Base-by-base conservation (phyloP, 2,888 invertebrate genomes). In the Geotrupes spiniger region DNA sequence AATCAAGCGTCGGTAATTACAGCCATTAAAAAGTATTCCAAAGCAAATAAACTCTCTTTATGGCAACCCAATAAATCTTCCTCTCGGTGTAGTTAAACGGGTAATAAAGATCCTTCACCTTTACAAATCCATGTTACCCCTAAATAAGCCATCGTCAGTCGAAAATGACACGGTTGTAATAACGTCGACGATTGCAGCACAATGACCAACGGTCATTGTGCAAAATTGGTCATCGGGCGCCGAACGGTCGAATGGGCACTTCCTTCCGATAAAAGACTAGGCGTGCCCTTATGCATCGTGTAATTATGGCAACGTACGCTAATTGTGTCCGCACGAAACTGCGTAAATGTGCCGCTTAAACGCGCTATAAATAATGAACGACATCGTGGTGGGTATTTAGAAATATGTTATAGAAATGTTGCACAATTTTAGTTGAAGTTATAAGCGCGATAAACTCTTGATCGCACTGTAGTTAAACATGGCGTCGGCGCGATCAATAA, bases 401-500 rank as follows among this genome's bases (percentile, higher is more conserved):
- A n/a, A n/a, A n/a, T n/a, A n/a, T n/a, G n/a, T n/a, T n/a, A n/a
- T n/a, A n/a, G n/a, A n/a, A n/a, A n/a, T n/a, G n/a, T n/a, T n/a
- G n/a, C n/a, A n/a, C n/a, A n/a, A n/a, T n/a, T n/a, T n/a, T n/a
- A n/a, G n/a, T n/a, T n/a, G n/a, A n/a, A n/a, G n/a, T 21, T 21
- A 21, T 21, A 21, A 21, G 3, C 21, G 21, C 3, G 6, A 21
- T 33, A 33, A 14, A 33, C 33, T 33, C 14, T 33, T 33, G 33
- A 14, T 38, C 11, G 16, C 2, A 11, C 38, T 21, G 38, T 38
- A 25, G n/a, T 16, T 37, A 40, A 55, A 51, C 57, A 71, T 71
- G 70, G 71, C 71, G 71, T 59, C 65, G 59, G 55, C 28, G 56
- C 63, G 63, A 71, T 71, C 71, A 71, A 72, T 71, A 71, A 21